These are phyloP conservation scores for Sturnus vulgaris DNA, from an alignment of 2,113 vertebrate genomes.

Conservation along the genomic window DNA sequence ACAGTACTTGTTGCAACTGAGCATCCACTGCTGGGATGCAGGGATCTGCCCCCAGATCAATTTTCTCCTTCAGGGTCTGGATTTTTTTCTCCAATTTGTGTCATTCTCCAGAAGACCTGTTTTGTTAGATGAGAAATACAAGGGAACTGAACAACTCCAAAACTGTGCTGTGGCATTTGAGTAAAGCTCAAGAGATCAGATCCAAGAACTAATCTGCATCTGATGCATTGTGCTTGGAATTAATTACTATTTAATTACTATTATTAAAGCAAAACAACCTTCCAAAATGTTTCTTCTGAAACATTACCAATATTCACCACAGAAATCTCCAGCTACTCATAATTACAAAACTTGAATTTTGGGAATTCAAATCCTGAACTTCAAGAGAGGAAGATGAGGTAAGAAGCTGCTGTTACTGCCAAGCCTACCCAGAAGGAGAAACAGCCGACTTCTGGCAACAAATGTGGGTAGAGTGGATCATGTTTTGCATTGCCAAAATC, in stretches of 20 bases:
- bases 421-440: background rate
- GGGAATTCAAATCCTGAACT: background rate
- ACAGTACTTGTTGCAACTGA: background rate
- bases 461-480: background rate
- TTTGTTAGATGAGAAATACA: background rate
- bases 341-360: background rate
- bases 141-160: background rate
- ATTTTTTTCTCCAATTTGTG: background rate
- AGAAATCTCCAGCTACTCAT: background rate
- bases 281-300: constrained; percentile 14
- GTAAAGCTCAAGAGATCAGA: background rate
- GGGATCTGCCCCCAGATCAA: background rate
- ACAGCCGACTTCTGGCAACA: background rate
- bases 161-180: background rate
- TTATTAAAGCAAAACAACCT: background rate
- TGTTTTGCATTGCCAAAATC: background rate
- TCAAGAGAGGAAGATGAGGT: background rate
- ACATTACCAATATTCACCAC: background rate
- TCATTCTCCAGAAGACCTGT: background rate
- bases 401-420: background rate
- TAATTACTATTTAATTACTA: background rate
- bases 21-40: background rate
- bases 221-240: background rate
- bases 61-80: background rate
- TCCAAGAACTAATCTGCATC: constrained; percentile 8